These are phyloP conservation scores for Poeciliopsis infans DNA, from an alignment of 2,797 vertebrate genomes.

Conservation along the genomic window DNA sequence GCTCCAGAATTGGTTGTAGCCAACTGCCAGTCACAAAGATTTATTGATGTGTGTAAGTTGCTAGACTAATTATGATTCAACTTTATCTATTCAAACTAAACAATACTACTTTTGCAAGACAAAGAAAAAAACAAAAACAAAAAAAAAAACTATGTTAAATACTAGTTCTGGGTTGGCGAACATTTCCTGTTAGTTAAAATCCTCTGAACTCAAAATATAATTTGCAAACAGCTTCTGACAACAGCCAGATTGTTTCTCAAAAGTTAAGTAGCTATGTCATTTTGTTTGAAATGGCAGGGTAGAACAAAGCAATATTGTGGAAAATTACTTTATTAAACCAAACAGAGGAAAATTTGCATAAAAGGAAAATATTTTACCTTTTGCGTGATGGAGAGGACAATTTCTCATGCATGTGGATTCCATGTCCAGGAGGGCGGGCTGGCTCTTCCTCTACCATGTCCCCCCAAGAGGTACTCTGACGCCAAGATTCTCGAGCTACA, in stretches of 20 bases:
- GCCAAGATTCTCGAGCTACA: constrained; percentile 94
- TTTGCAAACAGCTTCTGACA: background rate
- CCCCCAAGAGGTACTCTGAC: constrained; percentile 97
- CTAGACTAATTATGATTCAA: background rate
- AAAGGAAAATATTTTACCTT: constrained; percentile 79
- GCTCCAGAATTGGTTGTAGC: background rate
- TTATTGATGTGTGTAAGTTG: background rate
- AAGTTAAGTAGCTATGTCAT: constrained; percentile 1
- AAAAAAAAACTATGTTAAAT: background rate
- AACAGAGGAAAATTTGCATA: background rate
- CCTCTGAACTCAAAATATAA: background rate
- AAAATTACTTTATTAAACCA: background rate
- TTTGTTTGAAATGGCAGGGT: constrained; percentile 8
- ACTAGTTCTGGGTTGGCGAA: background rate
- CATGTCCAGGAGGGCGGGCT: constrained; percentile 93
- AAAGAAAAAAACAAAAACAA: too few species aligned
- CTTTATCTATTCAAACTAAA: background rate
- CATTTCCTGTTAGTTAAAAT: background rate
- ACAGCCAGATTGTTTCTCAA: constrained; percentile 47
- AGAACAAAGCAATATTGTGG: background rate
- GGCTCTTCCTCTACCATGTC: constrained; percentile 98
- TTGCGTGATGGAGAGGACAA: constrained; percentile 96
- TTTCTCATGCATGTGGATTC: constrained; percentile 99
- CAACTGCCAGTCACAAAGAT: background rate
- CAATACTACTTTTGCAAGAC: background rate